Base-by-base conservation (phyloP, 2,113 vertebrate genomes). In the Pseudorasbora parva region DNA sequence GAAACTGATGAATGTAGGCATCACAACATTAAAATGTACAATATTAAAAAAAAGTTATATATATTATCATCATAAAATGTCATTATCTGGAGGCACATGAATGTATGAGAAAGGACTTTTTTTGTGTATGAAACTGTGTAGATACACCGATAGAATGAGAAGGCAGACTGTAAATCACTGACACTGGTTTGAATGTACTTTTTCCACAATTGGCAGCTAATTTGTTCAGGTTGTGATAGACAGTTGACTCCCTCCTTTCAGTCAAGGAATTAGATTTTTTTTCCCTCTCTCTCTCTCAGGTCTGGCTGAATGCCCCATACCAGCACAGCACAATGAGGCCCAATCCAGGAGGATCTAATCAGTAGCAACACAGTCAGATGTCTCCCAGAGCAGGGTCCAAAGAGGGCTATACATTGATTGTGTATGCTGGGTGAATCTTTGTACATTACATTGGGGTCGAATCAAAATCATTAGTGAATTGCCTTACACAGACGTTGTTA, bases 281-380 rank as follows among this genome's bases (percentile, higher is more conserved):
- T 17, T 0, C 30, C 3, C 30, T 10, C 10, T n/a, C 37, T 69
- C 85, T 54, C 41, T 85, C 60, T 74, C 80, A 59, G 25, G 45
- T 81, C 75, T 51, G 68, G 37, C 72, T 85, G 79, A 76, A 79
- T 81, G 49, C 60, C n/a, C 69, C 56, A 60, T 10, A 66, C 75
- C 78, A 85, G 23, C 59, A 76, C 56, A 49, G 54, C 81, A 85
- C 83, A 82, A 82, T 84, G 81, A 83, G 57, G 43, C 43, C 59
- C 79, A 85, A 62, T 74, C 57, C 51, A 73, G 37, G 21, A 17
- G 41, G 30, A 73, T 82, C 47, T 74, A 69, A 82, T 76, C 77
- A 21, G 56, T 60, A 49, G 71, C 60, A 68, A 30, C 82, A 62
- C 76, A 78, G 76, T 41, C 15, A 45, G 37, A 59, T 8, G 15